Conservation (phyloP, 2,888 invertebrate species). For the Emmelina monodactyla region DNA sequence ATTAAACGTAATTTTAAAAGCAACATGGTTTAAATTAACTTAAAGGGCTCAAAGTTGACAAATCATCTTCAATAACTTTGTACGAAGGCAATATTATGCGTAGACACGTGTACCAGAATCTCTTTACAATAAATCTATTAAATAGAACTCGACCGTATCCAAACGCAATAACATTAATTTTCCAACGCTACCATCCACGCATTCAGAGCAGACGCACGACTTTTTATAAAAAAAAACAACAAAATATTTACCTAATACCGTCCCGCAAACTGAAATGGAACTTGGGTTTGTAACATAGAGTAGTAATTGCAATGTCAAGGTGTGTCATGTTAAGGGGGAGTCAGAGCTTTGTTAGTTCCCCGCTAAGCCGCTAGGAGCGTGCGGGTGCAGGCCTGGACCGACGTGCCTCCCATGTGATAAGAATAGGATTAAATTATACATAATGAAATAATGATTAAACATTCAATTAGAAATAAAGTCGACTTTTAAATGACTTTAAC, state of each 20-base stretch:
- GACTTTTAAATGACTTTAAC: too few relatives aligned
- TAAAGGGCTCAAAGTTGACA: constrained; percentile 37
- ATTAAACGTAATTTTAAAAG: not conserved
- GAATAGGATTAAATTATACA: constrained; percentile 33
- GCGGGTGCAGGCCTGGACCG: constrained; percentile 36
- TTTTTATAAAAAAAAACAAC: too few relatives aligned
- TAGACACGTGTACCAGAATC: constrained; percentile 44
- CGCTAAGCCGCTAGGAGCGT: constrained; percentile 44
- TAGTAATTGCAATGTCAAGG: constrained; percentile 27
- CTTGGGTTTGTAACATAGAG: constrained; percentile 20
- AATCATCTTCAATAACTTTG: constrained; percentile 49
- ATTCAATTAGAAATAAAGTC: too few relatives aligned
- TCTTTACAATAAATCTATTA: constrained; percentile 9
- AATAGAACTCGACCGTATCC: constrained; percentile 15
- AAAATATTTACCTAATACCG: too few relatives aligned
- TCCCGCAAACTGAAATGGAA: too few relatives aligned
- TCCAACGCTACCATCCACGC: not conserved
- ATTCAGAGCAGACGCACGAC: too few relatives aligned
- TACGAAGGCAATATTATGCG: constrained; percentile 59
- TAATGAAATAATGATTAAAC: too few relatives aligned
- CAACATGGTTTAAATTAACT: not conserved
- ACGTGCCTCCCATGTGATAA: constrained; percentile 33
- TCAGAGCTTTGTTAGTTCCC: constrained; percentile 31
- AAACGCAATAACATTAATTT: constrained; percentile 5
- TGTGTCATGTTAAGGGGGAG: constrained; percentile 38